Evolutionary conservation across 2,888 invertebrate species (phyloP).

Genomic region (Tachina grossa): DNA sequence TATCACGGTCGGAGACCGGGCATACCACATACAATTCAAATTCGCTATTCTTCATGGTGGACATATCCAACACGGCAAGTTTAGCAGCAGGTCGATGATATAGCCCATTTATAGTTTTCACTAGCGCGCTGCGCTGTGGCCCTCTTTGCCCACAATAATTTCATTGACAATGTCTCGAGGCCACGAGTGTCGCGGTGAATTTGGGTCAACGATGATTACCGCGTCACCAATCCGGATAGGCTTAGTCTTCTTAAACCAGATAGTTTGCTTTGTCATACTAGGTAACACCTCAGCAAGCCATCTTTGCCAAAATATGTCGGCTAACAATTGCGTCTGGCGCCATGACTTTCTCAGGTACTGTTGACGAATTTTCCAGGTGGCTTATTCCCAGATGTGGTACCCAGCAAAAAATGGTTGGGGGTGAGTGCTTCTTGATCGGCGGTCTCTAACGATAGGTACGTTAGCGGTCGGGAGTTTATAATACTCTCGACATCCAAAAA

Average conservation of each 20-base stretch:
- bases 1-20: too few relatives aligned
- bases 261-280: conserved; percentile 7
- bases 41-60: too few relatives aligned
- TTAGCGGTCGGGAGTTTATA: neutral
- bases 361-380: conserved; percentile 5
- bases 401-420: conserved; percentile 10
- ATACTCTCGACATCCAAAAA: neutral
- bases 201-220: conserved; percentile 5
- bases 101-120: too few relatives aligned
- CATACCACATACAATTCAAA: too few relatives aligned
- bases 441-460: neutral
- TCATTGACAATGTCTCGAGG: neutral
- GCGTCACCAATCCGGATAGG: neutral
- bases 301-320: conserved; percentile 13
- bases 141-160: too few relatives aligned
- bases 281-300: conserved; percentile 2
- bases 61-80: too few relatives aligned
- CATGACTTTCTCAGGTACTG: conserved; percentile 22
- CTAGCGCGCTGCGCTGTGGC: too few relatives aligned
- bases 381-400: conserved; percentile 7
- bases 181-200: conserved; percentile 2
- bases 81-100: too few relatives aligned
- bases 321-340: conserved; percentile 13
- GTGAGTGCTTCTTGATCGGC: conserved; percentile 10
- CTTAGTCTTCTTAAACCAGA: conserved; percentile 2